Evolutionary conservation across 2,888 invertebrate genomes (phyloP).

Genomic region (Mythimna albipuncta): DNA sequence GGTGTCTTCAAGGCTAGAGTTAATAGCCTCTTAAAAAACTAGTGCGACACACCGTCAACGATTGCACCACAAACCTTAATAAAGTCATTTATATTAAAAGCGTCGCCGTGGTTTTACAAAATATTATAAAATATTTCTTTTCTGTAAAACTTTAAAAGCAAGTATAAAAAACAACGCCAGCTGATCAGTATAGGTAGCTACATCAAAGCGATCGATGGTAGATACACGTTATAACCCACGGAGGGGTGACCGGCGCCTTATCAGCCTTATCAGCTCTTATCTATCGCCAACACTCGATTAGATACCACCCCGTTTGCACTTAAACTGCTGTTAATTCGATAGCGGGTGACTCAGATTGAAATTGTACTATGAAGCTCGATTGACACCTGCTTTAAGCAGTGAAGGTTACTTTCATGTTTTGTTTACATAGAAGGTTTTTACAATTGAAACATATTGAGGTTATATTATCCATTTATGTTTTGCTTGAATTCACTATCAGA

Average conservation of each 20-base stretch:
- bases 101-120: conserved; percentile 18
- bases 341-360: conserved; percentile 47
- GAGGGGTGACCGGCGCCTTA: conserved; percentile 50
- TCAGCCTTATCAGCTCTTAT: conserved; percentile 40
- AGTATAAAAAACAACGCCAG: conserved; percentile 31
- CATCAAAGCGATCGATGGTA: conserved; percentile 40
- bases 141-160: not conserved
- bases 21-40: too few relatives aligned
- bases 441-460: too few relatives aligned
- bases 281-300: conserved; percentile 41
- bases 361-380: conserved; percentile 18
- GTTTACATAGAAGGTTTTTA: not conserved
- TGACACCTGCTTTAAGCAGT: not conserved
- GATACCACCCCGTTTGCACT: conserved; percentile 45
- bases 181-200: conserved; percentile 35
- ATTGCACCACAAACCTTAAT: too few relatives aligned
- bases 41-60: too few relatives aligned
- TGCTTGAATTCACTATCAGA: too few relatives aligned
- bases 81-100: too few relatives aligned
- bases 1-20: too few relatives aligned
- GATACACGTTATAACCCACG: conserved; percentile 9
- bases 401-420: not conserved
- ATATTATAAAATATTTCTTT: not conserved
- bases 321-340: conserved; percentile 54
- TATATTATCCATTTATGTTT: too few relatives aligned